Evolutionary conservation across 1,140 invertebrate genomes (phyloP).

Genomic region (Neoseiulus cucumeris): DNA sequence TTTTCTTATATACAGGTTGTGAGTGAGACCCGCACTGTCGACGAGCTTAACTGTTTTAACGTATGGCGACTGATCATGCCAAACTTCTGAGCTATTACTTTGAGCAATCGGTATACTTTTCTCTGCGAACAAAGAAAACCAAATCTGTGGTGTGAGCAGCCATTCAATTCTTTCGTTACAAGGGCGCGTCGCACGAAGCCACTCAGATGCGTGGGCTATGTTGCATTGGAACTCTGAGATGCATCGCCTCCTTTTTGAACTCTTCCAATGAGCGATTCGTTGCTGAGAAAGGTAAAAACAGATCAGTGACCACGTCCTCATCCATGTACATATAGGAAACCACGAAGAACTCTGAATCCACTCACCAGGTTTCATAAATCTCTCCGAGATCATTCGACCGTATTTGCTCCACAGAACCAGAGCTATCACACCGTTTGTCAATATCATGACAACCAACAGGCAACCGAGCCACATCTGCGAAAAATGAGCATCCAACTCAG

Average conservation of each 20-base stretch:
- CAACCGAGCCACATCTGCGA: not conserved
- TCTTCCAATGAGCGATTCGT: not conserved
- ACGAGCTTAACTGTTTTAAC: too few species aligned
- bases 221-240: not conserved
- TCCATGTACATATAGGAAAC: not conserved
- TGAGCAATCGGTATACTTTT: too few species aligned
- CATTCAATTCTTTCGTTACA: too few species aligned
- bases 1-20: too few species aligned
- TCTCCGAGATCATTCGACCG: not conserved
- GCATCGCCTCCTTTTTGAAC: not conserved
- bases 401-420: not conserved
- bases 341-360: not conserved
- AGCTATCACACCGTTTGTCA: not conserved
- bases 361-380: conserved; percentile 2
- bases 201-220: not conserved
- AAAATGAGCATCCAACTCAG: too few species aligned
- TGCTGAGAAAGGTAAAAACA: not conserved
- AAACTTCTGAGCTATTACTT: too few species aligned
- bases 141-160: too few species aligned
- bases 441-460: not conserved
- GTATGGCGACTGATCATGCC: too few species aligned
- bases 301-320: not conserved
- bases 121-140: too few species aligned
- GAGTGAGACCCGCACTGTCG: too few species aligned
- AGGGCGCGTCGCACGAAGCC: too few species aligned